phyloP scores from a whole-genome alignment of 1,140 invertebrate genomes.

The Arion vulgaris region DNA sequence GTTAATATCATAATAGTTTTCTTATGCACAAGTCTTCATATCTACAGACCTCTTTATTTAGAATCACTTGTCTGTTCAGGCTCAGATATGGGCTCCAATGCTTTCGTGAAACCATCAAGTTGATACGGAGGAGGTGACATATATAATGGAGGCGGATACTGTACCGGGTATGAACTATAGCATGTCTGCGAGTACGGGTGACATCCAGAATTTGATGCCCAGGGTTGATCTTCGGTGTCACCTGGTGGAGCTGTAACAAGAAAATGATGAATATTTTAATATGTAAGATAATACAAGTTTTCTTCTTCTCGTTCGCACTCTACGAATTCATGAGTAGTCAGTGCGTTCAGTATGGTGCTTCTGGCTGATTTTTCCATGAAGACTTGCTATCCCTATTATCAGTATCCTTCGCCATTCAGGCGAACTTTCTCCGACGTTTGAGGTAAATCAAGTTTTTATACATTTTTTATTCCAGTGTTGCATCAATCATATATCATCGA shows the following conservation, averaged over 20 bases:
- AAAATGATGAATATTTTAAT: too few relatives aligned
- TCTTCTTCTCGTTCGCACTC: neutral
- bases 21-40: too few relatives aligned
- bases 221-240: neutral
- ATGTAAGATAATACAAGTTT: too few relatives aligned
- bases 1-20: too few relatives aligned
- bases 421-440: too few relatives aligned
- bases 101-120: neutral
- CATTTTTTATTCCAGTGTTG: neutral
- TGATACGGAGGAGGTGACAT: neutral
- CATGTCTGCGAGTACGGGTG: neutral
- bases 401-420: too few relatives aligned
- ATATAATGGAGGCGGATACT: neutral
- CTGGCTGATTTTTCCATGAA: too few relatives aligned
- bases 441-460: too few relatives aligned
- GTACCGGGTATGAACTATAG: too few relatives aligned
- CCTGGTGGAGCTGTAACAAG: neutral
- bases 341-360: too few relatives aligned
- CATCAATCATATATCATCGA: neutral
- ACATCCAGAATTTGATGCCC: neutral
- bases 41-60: neutral
- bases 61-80: neutral
- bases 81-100: neutral
- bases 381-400: too few relatives aligned
- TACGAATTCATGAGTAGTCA: neutral